Base-by-base conservation (phyloP, 2,113 vertebrate species). In the Peucedramus taeniatus region DNA sequence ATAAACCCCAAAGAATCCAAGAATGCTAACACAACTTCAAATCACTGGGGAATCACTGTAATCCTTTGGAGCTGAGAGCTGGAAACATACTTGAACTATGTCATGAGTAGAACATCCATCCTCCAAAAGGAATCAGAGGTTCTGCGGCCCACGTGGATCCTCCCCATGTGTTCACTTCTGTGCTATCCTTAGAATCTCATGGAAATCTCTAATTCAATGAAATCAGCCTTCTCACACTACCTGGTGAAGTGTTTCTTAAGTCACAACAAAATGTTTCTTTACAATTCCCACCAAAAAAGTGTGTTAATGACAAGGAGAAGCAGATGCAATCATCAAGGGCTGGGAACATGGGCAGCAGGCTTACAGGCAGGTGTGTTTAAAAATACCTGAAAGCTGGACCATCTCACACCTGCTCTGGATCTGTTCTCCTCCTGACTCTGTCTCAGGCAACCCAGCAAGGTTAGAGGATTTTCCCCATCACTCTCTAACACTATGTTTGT, bases 131-230 rank as follows among this genome's bases (percentile, higher is more conserved):
- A 70, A 88, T 47, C 11, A 44, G 15, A 22, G 40, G 44, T 21
- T 76, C 54, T 37, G 51, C 33, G 66, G 28, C 14, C 24, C 15
- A 4, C 0, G 0, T 40, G 33, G 40, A 60, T n/a, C 33, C 5
- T 88, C 10, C 37, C 35, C 14, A 2, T 50, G 21, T 24, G 66
- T 50, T 75, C 24, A 42, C 9, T 65, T 50, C 44, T 1, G 18
- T 3, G 14, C n/a, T 45, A 28, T 37, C 15, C 20, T n/a, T 27
- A 37, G 59, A 80, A 47, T 64, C 44, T 71, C 33, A 44, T 24
- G 33, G 40, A 60, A 56, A 61, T 87, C 12, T 60, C 31, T 15
- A 69, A 80, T 35, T 68, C 17, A 9, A 2, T 39, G 5, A 64
- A 59, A 84, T 24, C 24, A n/a, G 19, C 17, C 28, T 68, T 87